Conservation (phyloP, 2,888 invertebrate genomes). For the Aleiodes leptofemur region DNA sequence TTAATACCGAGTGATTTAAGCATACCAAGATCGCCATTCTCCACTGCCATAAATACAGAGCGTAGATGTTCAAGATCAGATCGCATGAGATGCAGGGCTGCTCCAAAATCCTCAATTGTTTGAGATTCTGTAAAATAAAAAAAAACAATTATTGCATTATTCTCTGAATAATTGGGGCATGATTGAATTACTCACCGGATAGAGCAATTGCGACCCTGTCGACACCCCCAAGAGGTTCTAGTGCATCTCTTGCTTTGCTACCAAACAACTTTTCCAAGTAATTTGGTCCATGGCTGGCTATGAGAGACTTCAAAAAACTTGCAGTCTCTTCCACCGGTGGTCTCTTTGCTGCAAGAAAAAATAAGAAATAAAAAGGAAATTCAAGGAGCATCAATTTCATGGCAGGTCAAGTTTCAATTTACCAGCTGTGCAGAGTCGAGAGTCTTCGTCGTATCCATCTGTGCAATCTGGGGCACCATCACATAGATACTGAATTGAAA, state of each 20-base stretch:
- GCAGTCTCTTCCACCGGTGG: conserved; percentile 98
- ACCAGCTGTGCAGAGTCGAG: conserved; percentile 96
- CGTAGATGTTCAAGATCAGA: conserved; percentile 94
- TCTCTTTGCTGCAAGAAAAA: conserved; percentile 85
- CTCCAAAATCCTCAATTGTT: conserved; percentile 95
- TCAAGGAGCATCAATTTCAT: not conserved
- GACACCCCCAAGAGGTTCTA: conserved; percentile 94
- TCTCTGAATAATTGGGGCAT: not conserved
- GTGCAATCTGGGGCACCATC: conserved; percentile 96
- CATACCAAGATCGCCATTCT: conserved; percentile 96
- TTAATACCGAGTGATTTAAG: conserved; percentile 95
- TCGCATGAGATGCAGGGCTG: conserved; percentile 89
- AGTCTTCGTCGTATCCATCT: conserved; percentile 97
- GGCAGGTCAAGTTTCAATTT: conserved; percentile 61
- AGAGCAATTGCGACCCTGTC: conserved; percentile 97
- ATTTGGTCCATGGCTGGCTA: conserved; percentile 97
- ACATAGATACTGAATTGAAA: conserved; percentile 97
- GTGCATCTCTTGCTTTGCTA: conserved; percentile 93
- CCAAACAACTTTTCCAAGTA: conserved; percentile 97
- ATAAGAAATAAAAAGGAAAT: conserved; percentile 38
- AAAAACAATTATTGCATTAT: too few relatives aligned
- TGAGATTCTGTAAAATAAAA: conserved; percentile 85
- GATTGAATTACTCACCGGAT: conserved; percentile 81
- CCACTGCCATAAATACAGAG: conserved; percentile 96
- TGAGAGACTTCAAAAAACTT: conserved; percentile 93